Conservation (phyloP, 2,888 invertebrate genomes). For the Andrena dorsata region DNA sequence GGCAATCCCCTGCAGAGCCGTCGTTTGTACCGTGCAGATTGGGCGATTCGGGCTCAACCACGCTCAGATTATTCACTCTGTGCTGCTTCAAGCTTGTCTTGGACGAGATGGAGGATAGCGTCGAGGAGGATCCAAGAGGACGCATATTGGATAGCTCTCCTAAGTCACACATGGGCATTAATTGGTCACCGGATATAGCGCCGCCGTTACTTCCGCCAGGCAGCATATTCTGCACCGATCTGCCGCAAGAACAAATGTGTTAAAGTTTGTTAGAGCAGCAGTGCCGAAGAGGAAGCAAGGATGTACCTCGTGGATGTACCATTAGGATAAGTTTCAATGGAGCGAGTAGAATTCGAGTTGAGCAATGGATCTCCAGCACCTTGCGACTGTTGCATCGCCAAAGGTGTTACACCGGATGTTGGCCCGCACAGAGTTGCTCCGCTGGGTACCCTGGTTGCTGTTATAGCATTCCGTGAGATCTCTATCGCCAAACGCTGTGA, state of each 20-base stretch:
- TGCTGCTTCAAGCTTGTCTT: conserved; percentile 75
- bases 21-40: conserved; percentile 65
- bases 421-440: conserved; percentile 67
- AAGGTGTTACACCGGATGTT: conserved; percentile 64
- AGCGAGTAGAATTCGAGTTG: conserved; percentile 69
- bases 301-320: conserved; percentile 73
- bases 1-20: conserved; percentile 71
- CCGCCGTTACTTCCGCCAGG: conserved; percentile 50
- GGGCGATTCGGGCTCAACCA: conserved; percentile 55
- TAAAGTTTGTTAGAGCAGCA: neutral
- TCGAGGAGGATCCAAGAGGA: conserved; percentile 74
- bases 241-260: conserved; percentile 32
- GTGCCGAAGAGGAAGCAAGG: neutral
- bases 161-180: conserved; percentile 75
- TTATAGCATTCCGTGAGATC: conserved; percentile 89
- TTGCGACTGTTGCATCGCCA: conserved; percentile 68
- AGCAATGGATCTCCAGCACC: conserved; percentile 68
- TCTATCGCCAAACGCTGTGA: conserved; percentile 88
- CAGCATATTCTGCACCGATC: conserved; percentile 71
- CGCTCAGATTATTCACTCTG: conserved; percentile 51
- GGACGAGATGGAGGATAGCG: conserved; percentile 75
- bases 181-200: conserved; percentile 64
- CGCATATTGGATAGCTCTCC: conserved; percentile 73
- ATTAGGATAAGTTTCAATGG: conserved; percentile 61
- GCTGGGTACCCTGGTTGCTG: conserved; percentile 84